Conservation (phyloP, 2,113 vertebrate species). For the Desmodus rotundus region DNA sequence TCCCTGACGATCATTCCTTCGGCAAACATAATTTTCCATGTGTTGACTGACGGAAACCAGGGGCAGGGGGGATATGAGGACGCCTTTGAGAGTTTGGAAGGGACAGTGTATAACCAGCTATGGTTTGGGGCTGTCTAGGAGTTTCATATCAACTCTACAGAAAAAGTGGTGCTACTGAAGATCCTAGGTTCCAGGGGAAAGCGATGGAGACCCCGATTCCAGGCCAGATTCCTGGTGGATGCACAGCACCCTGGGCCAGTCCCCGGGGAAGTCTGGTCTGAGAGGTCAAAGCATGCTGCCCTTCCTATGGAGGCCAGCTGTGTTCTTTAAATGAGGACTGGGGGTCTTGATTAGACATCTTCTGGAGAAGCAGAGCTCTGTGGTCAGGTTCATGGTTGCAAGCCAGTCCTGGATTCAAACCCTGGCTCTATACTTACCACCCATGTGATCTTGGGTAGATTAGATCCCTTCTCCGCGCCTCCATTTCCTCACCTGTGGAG, state of each 20-base stretch:
- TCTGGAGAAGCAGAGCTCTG: background rate
- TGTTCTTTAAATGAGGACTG: background rate
- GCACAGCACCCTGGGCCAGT: background rate
- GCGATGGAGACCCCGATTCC: background rate
- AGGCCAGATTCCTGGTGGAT: background rate
- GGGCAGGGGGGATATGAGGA: background rate
- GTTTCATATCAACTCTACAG: background rate
- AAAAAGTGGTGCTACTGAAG: background rate
- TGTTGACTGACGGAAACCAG: background rate
- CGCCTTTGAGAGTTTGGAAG: background rate
- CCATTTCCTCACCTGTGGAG: background rate
- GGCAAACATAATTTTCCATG: background rate
- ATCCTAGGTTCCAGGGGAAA: background rate
- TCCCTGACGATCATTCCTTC: background rate
- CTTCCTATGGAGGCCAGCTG: background rate
- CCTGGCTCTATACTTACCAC: background rate
- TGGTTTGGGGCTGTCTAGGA: background rate
- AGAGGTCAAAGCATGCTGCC: background rate
- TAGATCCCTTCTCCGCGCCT: background rate
- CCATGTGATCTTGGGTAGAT: background rate
- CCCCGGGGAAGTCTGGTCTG: background rate
- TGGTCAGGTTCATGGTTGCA: background rate
- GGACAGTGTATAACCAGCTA: background rate
- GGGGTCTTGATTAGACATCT: background rate
- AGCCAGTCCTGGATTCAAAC: background rate